A percentile compares a stretch with the other conserved stretches of the same genome.
Evolutionary conservation across 2,113 vertebrate species (phyloP).

Genomic region (Alectura lathami): DNA sequence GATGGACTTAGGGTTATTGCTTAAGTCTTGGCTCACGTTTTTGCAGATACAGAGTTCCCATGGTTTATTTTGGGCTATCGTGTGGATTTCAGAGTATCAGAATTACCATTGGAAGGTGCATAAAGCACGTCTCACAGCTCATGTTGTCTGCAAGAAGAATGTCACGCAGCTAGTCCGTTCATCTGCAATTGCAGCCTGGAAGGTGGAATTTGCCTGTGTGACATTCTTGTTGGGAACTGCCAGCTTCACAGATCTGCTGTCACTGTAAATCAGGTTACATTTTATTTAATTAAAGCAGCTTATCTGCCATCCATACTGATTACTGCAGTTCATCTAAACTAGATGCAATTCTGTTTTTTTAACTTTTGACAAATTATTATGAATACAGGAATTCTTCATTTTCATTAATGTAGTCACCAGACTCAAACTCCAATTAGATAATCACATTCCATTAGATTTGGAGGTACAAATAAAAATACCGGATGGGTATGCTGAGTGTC

Average conservation of each 20-base stretch:
- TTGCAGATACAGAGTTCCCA: not conserved
- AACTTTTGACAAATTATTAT: constrained; percentile 45
- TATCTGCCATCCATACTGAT: constrained; percentile 73
- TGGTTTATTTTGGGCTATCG: not conserved
- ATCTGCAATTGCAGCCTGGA: constrained; percentile 26
- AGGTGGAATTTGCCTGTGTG: constrained; percentile 57
- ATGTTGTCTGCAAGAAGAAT: constrained; percentile 22
- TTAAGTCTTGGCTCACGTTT: not conserved
- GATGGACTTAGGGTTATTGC: not conserved
- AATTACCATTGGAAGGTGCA: not conserved
- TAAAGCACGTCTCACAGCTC: not conserved
- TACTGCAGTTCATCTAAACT: constrained; percentile 63
- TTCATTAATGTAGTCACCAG: constrained; percentile 11
- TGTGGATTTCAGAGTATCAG: not conserved
- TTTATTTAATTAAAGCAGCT: constrained; percentile 72
- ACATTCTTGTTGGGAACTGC: constrained; percentile 46
- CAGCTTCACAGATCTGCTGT: constrained; percentile 53
- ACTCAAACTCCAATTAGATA: not conserved
- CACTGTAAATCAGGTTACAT: constrained; percentile 61
- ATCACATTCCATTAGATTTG: not conserved
- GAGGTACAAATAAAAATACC: not conserved
- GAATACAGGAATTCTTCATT: constrained; percentile 47
- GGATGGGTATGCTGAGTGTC: not conserved
- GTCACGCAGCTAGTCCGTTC: constrained; percentile 4
- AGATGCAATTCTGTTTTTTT: constrained; percentile 47